These are phyloP conservation scores for Drosophila equinoxialis DNA, from an alignment of 1,140 invertebrate species.

Conservation along the genomic window DNA sequence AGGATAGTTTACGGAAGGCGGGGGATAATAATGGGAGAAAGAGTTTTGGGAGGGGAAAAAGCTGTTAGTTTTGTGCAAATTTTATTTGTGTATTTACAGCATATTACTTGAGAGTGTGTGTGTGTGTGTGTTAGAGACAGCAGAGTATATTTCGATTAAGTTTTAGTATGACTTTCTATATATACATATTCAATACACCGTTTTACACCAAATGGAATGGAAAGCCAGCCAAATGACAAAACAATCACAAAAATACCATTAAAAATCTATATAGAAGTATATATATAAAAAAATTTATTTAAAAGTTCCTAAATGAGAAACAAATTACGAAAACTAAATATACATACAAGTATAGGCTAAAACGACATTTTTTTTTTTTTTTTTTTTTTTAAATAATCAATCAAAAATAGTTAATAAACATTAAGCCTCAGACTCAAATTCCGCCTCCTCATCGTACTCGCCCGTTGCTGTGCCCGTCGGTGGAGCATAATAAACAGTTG, in stretches of 20 bases:
- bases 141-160: conserved; percentile 12
- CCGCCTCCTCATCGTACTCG: conserved; percentile 21
- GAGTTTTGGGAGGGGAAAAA: conserved; percentile 37
- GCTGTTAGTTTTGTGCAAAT: background rate
- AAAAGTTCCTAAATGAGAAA: conserved; percentile 74
- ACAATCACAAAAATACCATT: conserved; percentile 16
- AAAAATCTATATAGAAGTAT: no score
- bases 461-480: conserved; percentile 50
- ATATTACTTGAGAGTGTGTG: conserved; percentile 3
- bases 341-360: conserved; percentile 2
- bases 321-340: conserved; percentile 35
- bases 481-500: conserved; percentile 87
- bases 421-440: conserved; percentile 57
- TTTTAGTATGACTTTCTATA: background rate
- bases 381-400: background rate
- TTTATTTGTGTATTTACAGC: conserved; percentile 58
- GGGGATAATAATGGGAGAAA: conserved; percentile 28
- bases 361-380: background rate
- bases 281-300: conserved; percentile 26
- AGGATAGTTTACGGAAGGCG: conserved; percentile 15
- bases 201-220: conserved; percentile 22
- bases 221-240: conserved; percentile 61
- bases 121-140: conserved; percentile 14
- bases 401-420: conserved; percentile 11
- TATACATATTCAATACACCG: conserved; percentile 10